A percentile compares a stretch with the other conserved stretches of the same genome.
Evolutionary conservation across 2,113 vertebrate species (phyloP).

Genomic region (Nothoprocta perdicaria): DNA sequence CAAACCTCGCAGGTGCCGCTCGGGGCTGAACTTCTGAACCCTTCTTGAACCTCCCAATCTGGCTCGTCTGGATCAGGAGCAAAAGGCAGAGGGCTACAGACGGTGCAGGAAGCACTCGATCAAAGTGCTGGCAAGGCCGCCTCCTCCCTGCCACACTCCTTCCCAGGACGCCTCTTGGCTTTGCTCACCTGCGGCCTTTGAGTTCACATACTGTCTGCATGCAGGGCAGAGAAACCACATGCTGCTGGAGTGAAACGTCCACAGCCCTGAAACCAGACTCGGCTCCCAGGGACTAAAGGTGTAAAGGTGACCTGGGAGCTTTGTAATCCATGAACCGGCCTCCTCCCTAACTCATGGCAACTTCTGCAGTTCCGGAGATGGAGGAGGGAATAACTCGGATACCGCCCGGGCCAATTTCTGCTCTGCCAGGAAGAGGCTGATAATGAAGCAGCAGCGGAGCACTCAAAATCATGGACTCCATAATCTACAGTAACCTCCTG

Average conservation of each 20-base stretch:
- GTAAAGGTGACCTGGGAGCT: not conserved
- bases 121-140: slow-evolving; percentile 62
- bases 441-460: slow-evolving; percentile 1
- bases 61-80: slow-evolving; percentile 65
- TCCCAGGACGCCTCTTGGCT: slow-evolving; percentile 60
- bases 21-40: slow-evolving; percentile 55
- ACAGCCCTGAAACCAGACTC: slow-evolving; percentile 39
- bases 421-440: slow-evolving; percentile 4
- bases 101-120: slow-evolving; percentile 62
- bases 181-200: slow-evolving; percentile 56
- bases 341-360: not conserved
- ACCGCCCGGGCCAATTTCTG: not conserved
- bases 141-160: slow-evolving; percentile 59
- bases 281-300: not conserved
- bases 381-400: not conserved
- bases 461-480: not conserved
- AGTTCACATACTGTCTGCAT: slow-evolving; percentile 27
- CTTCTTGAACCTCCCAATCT: slow-evolving; percentile 38
- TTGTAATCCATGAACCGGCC: slow-evolving; percentile 3
- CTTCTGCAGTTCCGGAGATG: not conserved
- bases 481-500: not conserved
- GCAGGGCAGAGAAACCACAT: slow-evolving; percentile 51
- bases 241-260: slow-evolving; percentile 5
- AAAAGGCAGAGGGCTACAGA: slow-evolving; percentile 51
- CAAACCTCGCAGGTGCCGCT: not conserved